These are phyloP conservation scores for Malacosoma neustria DNA, from an alignment of 2,888 invertebrate species.

Conservation along the genomic window DNA sequence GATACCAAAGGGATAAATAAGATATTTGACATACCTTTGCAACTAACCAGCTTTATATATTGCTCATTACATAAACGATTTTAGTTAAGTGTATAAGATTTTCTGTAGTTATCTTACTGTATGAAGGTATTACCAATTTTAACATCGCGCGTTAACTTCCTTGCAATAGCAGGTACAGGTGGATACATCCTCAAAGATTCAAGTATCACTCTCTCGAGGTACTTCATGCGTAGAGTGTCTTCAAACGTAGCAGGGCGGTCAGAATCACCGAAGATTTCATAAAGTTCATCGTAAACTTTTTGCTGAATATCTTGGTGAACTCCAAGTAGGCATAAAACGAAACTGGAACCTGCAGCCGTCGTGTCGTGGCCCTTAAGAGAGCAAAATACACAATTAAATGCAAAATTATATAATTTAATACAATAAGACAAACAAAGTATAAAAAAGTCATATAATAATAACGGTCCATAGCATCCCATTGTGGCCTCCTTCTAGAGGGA, in stretches of 20 bases:
- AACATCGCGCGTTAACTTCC: conserved; percentile 80
- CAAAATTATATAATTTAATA: too few relatives aligned
- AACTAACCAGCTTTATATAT: too few relatives aligned
- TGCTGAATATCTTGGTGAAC: conserved; percentile 86
- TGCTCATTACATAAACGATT: too few relatives aligned
- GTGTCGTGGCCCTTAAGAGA: conserved; percentile 60
- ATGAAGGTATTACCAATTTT: conserved; percentile 80
- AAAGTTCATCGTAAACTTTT: conserved; percentile 82
- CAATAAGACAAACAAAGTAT: too few relatives aligned
- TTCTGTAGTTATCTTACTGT: too few relatives aligned
- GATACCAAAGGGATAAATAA: too few relatives aligned
- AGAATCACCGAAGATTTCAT: conserved; percentile 85
- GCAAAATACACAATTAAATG: not conserved
- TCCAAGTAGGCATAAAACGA: conserved; percentile 88
- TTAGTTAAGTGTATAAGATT: too few relatives aligned
- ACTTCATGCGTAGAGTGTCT: conserved; percentile 88
- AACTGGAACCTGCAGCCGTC: conserved; percentile 85
- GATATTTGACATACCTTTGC: too few relatives aligned
- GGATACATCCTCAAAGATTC: conserved; percentile 86
- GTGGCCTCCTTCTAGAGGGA: too few relatives aligned
- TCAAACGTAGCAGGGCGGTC: conserved; percentile 84
- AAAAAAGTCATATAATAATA: too few relatives aligned
- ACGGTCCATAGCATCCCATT: too few relatives aligned
- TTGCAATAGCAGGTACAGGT: conserved; percentile 85
- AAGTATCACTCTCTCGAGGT: conserved; percentile 84